These are phyloP conservation scores for Microcebus lehilahytsara DNA, from an alignment of 2,113 vertebrate genomes.

Conservation along the genomic window DNA sequence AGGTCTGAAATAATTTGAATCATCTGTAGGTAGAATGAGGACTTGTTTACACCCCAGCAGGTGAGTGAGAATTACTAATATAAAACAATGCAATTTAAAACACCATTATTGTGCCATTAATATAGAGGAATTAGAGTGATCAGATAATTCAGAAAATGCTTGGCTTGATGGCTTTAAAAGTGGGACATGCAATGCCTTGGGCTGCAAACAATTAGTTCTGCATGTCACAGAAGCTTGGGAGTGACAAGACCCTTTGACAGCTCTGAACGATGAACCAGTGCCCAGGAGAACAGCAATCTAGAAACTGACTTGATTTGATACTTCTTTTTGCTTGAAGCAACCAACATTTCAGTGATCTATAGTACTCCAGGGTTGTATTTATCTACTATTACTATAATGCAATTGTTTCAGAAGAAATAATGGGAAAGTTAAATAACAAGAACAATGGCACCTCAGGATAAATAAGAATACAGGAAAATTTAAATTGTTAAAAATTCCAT, in stretches of 20 bases:
- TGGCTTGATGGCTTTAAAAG: slow-evolving; percentile 74
- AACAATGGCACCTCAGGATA: slow-evolving; percentile 32
- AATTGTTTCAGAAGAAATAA: slow-evolving; percentile 71
- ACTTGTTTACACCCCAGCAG: slow-evolving; percentile 81
- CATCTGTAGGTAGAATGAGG: slow-evolving; percentile 63
- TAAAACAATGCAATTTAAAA: slow-evolving; percentile 76
- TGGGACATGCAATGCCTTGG: slow-evolving; percentile 69
- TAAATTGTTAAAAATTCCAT: slow-evolving; percentile 44
- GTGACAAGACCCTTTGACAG: slow-evolving; percentile 75
- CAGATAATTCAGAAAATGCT: slow-evolving; percentile 73
- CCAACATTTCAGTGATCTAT: slow-evolving; percentile 63
- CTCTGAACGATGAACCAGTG: slow-evolving; percentile 70
- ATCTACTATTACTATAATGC: slow-evolving; percentile 58
- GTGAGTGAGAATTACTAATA: slow-evolving; percentile 68
- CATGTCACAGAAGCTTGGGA: slow-evolving; percentile 71
- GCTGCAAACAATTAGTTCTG: slow-evolving; percentile 77
- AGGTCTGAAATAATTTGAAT: slow-evolving; percentile 69
- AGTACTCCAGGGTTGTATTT: slow-evolving; percentile 55
- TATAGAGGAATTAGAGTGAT: slow-evolving; percentile 72
- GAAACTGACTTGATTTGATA: slow-evolving; percentile 69
- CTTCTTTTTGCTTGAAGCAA: slow-evolving; percentile 73
- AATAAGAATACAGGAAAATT: slow-evolving; percentile 51
- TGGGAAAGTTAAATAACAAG: slow-evolving; percentile 58
- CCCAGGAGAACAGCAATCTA: slow-evolving; percentile 74
- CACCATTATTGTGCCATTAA: slow-evolving; percentile 68